Evolutionary conservation across 2,888 invertebrate genomes (phyloP), one percentile per base, ranked within the genome.

Genomic region (Drosophila lacicola): DNA sequence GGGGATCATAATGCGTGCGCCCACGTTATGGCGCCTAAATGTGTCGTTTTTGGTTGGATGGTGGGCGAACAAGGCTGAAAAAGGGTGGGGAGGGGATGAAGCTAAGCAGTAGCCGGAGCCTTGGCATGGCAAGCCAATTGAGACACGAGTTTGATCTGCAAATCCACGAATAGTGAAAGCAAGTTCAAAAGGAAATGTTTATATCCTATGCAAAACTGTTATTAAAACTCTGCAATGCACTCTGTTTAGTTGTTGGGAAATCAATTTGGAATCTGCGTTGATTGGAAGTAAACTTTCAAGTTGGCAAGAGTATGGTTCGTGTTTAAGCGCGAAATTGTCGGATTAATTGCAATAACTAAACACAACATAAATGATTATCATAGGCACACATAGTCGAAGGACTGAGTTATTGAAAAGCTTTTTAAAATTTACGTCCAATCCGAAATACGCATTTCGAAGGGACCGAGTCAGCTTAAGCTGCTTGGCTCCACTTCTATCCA

Each of bases 1-100:
- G 78, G 55, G 67, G 39, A 80, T 85, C 87, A 89, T 89, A 87
- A 90, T 88, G 82, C 75, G 86, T 76, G 80, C 68, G 78, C 82
- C 82, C 82, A 82, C 82, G 85, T 87, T 88, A 85, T 77, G 79
- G 78, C 53, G 80, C 73, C 82, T 79, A 76, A 73, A 78, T 75
- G 73, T 76, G 80, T 68, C 77, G 62, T 74, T 86, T 63, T 44
- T 51, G 77, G 66, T 53, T 49, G 51, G 21, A 9, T 42, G 34
- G 10, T n/a, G 11, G 49, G 3, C n/a, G 11, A 10, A n/a, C 21
- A 9, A n/a, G 6, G 14, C 14, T 13, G 36, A 36, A 0, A 11
- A 14, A 25, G 44, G 45, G 2, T 29, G 29, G 3, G 39, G 4
- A 33, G 33, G 9, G 9, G 6, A n/a, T 0, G n/a, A 2, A 21